phyloP scores from a whole-genome alignment of 1,140 invertebrate genomes.

The Planococcus citri region DNA sequence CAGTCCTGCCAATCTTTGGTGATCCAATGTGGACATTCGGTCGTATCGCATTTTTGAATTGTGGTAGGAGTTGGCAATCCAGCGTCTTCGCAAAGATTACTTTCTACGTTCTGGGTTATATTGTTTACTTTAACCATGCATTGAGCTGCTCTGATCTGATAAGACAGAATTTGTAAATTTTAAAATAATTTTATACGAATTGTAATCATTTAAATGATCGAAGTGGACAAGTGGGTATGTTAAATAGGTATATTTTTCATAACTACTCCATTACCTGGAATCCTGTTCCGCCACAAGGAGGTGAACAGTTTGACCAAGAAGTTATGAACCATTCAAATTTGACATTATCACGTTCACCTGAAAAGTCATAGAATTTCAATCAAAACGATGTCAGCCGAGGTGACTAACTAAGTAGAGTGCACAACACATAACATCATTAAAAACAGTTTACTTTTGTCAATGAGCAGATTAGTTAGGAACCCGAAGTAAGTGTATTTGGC shows the following conservation, averaged over 20 bases:
- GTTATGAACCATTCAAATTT: constrained; percentile 67
- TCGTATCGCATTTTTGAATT: constrained; percentile 51
- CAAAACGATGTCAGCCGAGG: no score
- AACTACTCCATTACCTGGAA: constrained; percentile 37
- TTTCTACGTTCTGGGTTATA: constrained; percentile 43
- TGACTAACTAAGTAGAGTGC: no score
- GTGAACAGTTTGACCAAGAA: constrained; percentile 75
- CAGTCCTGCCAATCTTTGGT: constrained; percentile 56
- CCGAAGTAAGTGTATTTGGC: no score
- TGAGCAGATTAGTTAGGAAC: no score
- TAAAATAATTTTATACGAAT: not conserved
- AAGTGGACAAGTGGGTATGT: no score
- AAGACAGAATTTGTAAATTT: constrained; percentile 19
- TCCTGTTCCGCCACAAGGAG: constrained; percentile 69
- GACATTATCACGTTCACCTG: constrained; percentile 39
- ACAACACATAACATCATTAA: no score
- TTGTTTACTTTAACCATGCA: constrained; percentile 51
- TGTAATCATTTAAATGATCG: no score
- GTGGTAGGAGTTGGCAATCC: constrained; percentile 49
- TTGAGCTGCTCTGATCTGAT: constrained; percentile 55
- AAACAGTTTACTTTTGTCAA: no score
- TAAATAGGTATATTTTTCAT: not conserved
- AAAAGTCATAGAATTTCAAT: no score
- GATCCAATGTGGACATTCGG: constrained; percentile 59
- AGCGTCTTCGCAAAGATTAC: constrained; percentile 54